A percentile compares a stretch with the other conserved stretches of the same genome.
These are phyloP conservation scores for Drosophila ambigua DNA, from an alignment of 1,140 invertebrate genomes.

Conservation along the genomic window DNA sequence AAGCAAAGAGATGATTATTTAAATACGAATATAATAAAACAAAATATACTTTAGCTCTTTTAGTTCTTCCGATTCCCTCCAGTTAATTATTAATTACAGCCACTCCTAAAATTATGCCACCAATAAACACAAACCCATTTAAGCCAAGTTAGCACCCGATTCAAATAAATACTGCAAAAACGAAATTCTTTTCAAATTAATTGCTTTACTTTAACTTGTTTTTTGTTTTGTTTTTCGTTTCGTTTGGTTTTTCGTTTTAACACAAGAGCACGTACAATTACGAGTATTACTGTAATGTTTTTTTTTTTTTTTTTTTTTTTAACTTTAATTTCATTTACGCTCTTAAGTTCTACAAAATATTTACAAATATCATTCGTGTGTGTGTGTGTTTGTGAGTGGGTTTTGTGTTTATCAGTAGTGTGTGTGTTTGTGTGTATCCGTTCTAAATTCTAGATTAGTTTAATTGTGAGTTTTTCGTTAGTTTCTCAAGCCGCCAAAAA, in stretches of 20 bases:
- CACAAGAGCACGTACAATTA: conserved; percentile 61
- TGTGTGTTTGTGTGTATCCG: conserved; percentile 20
- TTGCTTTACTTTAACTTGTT: conserved; percentile 45
- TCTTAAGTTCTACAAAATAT: conserved; percentile 70
- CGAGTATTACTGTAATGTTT: conserved; percentile 22
- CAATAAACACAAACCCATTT: neutral
- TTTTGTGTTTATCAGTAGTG: neutral
- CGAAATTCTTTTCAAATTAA: conserved; percentile 26
- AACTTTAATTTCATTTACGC: conserved; percentile 55
- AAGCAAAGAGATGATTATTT: too few species aligned
- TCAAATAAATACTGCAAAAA: conserved; percentile 1
- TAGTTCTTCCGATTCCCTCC: too few species aligned
- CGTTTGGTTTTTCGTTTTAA: conserved; percentile 31
- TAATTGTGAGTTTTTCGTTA: conserved; percentile 18
- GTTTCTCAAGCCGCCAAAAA: conserved; percentile 30
- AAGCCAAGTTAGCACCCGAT: conserved; percentile 10
- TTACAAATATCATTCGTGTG: conserved; percentile 65
- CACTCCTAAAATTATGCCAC: conserved; percentile 11
- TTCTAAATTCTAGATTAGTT: conserved; percentile 21
- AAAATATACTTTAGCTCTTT: too few species aligned
- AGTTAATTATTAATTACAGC: neutral
- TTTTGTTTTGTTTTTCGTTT: conserved; percentile 17
- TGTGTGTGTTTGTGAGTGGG: conserved; percentile 3
- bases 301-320: conserved; percentile 2
- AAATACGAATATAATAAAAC: too few species aligned